These are phyloP conservation scores for Epiblema foenella DNA, from an alignment of 2,888 invertebrate genomes.

Conservation along the genomic window DNA sequence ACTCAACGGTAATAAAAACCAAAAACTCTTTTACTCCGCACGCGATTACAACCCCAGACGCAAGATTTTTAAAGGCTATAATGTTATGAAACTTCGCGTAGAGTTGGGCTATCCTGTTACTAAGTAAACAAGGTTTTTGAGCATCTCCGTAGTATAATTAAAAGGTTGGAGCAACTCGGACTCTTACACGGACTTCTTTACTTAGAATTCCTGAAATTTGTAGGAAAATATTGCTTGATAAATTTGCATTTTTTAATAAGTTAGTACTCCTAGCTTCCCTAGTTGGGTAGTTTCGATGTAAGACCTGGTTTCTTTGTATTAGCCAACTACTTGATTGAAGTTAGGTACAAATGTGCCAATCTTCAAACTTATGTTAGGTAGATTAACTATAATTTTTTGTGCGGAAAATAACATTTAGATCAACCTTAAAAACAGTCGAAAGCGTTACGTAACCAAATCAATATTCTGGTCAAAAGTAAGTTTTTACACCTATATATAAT, in stretches of 20 bases:
- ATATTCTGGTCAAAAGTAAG: no score
- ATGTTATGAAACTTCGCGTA: neutral
- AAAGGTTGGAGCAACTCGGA: slow-evolving; percentile 6
- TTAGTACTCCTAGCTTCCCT: neutral
- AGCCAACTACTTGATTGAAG: no score
- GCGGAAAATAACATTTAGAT: no score
- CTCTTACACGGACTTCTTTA: slow-evolving; percentile 19
- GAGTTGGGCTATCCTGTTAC: neutral
- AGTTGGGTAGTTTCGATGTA: neutral
- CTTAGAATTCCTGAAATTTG: slow-evolving; percentile 20
- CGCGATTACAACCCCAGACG: neutral
- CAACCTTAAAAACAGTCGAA: no score
- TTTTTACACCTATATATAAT: no score
- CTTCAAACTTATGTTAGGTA: no score
- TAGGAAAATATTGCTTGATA: slow-evolving; percentile 23
- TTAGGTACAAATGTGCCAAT: no score
- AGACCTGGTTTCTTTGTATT: neutral
- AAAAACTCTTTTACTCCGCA: neutral
- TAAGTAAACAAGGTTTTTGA: neutral
- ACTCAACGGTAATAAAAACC: no score
- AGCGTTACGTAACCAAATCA: no score
- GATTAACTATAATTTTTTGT: no score
- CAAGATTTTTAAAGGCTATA: neutral
- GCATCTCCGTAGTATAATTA: slow-evolving; percentile 1
- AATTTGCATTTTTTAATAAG: slow-evolving; percentile 20